Percentiles rank a stretch among this genome's conserved stretches.
phyloP scores from a whole-genome alignment of 1,140 invertebrate genomes.

The Bemisia tabaci region DNA sequence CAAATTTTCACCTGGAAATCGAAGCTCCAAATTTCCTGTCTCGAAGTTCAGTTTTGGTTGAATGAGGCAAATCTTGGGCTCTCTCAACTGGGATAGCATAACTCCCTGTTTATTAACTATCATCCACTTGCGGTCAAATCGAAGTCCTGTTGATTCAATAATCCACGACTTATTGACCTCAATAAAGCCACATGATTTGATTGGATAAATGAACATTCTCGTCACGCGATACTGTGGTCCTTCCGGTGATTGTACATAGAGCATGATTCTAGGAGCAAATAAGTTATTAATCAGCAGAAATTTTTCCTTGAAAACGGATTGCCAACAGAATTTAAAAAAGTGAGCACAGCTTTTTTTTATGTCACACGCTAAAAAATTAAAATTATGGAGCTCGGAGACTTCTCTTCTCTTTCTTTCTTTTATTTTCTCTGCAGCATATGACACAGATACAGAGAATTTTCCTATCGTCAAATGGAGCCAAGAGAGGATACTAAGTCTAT shows the following conservation, averaged over 20 bases:
- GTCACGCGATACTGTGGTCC: constrained; percentile 31
- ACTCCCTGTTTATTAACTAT: constrained; percentile 62
- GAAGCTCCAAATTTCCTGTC: constrained; percentile 43
- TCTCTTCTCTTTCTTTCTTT: too few species aligned
- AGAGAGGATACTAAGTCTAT: too few species aligned
- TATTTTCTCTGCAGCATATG: too few species aligned
- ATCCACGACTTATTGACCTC: constrained; percentile 35
- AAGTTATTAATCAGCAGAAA: neutral
- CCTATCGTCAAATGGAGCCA: too few species aligned
- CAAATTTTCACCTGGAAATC: constrained; percentile 45
- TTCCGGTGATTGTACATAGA: too few species aligned
- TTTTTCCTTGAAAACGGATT: too few species aligned
- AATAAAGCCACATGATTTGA: constrained; percentile 83
- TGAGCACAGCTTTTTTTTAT: too few species aligned
- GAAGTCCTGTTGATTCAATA: constrained; percentile 45
- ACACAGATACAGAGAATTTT: too few species aligned
- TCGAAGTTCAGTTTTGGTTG: constrained; percentile 53
- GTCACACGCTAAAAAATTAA: too few species aligned
- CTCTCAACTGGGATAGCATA: constrained; percentile 76
- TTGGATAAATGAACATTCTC: constrained; percentile 74
- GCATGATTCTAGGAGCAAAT: neutral
- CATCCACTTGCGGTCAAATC: constrained; percentile 88
- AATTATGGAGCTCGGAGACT: too few species aligned
- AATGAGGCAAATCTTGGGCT: constrained; percentile 66
- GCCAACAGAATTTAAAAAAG: too few species aligned